Percentiles rank a stretch among this genome's conserved stretches.
Conservation (phyloP, 2,888 invertebrate species). For the Pherbina coryleti region DNA sequence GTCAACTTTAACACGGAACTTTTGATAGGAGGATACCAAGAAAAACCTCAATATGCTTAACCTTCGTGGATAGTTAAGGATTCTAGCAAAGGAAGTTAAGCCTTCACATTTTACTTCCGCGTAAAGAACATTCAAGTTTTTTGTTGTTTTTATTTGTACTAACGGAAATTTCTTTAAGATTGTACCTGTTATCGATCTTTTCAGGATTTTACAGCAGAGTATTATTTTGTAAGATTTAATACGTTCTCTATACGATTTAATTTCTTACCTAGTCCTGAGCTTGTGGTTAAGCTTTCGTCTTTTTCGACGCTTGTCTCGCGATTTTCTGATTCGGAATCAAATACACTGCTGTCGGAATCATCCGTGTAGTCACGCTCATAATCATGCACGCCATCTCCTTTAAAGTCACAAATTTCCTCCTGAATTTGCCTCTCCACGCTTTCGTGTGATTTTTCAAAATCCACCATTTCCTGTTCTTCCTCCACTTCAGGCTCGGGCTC, state of each 20-base stretch:
- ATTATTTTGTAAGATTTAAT: not conserved
- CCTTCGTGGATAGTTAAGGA: too few species aligned
- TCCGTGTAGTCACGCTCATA: slow-evolving; percentile 64
- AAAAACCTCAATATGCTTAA: too few species aligned
- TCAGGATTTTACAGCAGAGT: not conserved
- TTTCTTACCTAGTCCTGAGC: slow-evolving; percentile 47
- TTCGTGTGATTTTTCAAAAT: slow-evolving; percentile 36
- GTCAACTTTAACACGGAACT: too few species aligned
- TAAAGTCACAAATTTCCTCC: slow-evolving; percentile 39
- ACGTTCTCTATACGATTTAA: too few species aligned
- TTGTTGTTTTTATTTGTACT: too few species aligned
- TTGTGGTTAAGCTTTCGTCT: slow-evolving; percentile 61
- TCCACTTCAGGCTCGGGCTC: slow-evolving; percentile 53
- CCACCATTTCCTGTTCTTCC: slow-evolving; percentile 34
- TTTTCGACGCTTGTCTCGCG: slow-evolving; percentile 67
- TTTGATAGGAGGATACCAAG: too few species aligned
- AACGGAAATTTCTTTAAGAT: too few species aligned
- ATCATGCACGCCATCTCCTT: slow-evolving; percentile 52
- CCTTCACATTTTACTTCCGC: too few species aligned
- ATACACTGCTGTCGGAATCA: slow-evolving; percentile 67
- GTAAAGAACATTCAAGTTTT: too few species aligned
- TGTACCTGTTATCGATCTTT: too few species aligned
- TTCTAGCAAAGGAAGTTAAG: too few species aligned
- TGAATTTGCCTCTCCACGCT: slow-evolving; percentile 38
- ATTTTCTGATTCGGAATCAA: slow-evolving; percentile 66